Percentiles rank a stretch among this genome's conserved stretches.
phyloP scores from a whole-genome alignment of 2,113 vertebrate species.

The Sinocyclocheilus rhinocerous region DNA sequence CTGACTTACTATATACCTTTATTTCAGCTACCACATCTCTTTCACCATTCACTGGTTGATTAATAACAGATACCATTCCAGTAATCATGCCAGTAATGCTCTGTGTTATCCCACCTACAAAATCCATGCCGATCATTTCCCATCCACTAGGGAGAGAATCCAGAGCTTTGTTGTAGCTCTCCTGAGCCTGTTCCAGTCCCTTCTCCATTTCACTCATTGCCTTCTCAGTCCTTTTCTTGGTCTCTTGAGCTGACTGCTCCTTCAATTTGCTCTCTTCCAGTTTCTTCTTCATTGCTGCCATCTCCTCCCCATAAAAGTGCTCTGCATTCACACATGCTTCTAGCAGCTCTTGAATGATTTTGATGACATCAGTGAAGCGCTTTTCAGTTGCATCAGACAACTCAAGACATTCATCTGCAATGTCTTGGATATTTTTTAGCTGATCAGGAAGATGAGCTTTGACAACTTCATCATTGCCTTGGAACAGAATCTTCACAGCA shows the following conservation, averaged over 20 bases:
- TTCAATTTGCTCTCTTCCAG: constrained; percentile 27
- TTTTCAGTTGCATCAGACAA: background rate
- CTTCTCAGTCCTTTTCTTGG: constrained; percentile 8
- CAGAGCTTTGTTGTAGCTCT: constrained; percentile 2
- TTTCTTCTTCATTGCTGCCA: constrained; percentile 19
- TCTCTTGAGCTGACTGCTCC: constrained; percentile 17
- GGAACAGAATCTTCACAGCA: constrained; percentile 53
- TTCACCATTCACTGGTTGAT: background rate
- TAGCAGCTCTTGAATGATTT: constrained; percentile 49
- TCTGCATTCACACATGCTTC: constrained; percentile 34
- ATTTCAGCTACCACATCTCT: constrained; percentile 14
- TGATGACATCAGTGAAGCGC: constrained; percentile 33
- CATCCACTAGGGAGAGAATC: background rate
- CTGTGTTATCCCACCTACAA: constrained; percentile 35
- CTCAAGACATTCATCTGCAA: constrained; percentile 52
- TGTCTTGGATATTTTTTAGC: constrained; percentile 52
- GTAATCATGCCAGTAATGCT: background rate
- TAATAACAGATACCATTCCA: background rate
- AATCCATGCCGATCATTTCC: constrained; percentile 32
- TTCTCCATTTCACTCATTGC: constrained; percentile 5
- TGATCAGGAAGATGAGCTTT: constrained; percentile 53
- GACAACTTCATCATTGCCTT: constrained; percentile 3
- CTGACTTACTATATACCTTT: constrained; percentile 40
- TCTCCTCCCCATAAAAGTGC: constrained; percentile 33
- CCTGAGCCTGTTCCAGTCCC: background rate